Evolutionary conservation across 1,140 invertebrate genomes (phyloP).

Genomic region (Venturia canescens): DNA sequence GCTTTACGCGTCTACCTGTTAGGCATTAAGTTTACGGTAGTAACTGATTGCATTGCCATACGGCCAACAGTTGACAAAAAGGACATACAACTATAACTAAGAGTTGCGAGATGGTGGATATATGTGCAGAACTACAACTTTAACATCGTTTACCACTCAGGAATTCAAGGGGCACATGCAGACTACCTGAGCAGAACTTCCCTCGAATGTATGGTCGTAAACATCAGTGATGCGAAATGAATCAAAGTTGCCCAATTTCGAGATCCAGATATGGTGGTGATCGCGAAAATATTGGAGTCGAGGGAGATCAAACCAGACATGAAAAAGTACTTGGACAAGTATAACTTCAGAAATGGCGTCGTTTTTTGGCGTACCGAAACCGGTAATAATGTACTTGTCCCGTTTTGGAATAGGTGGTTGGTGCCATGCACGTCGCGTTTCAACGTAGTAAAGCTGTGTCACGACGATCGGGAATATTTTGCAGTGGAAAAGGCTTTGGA

Average conservation of each 20-base stretch:
- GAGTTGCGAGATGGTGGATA: no score
- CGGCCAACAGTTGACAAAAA: conserved; percentile 66
- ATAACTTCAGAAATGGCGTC: conserved; percentile 45
- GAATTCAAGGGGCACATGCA: conserved; percentile 61
- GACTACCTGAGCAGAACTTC: conserved; percentile 67
- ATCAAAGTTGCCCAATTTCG: conserved; percentile 13
- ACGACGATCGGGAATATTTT: conserved; percentile 64
- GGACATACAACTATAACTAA: conserved; percentile 64
- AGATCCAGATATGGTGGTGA: conserved; percentile 44
- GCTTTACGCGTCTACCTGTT: conserved; percentile 66
- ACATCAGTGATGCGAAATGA: conserved; percentile 42
- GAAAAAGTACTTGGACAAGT: conserved; percentile 48
- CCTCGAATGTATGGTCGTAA: conserved; percentile 38
- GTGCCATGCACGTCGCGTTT: conserved; percentile 59
- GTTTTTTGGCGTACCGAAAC: conserved; percentile 56
- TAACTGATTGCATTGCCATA: conserved; percentile 68
- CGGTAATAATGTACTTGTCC: no score
- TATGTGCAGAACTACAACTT: conserved; percentile 70
- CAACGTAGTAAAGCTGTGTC: conserved; percentile 61
- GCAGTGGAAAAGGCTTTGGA: conserved; percentile 52
- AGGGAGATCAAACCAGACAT: conserved; percentile 33
- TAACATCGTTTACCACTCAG: conserved; percentile 64
- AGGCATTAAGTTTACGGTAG: conserved; percentile 66
- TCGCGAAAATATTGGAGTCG: conserved; percentile 42
- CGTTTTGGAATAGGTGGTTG: no score